phyloP scores from a whole-genome alignment of 92 coral and sea anemone species.

The Nematostella vectensis region DNA sequence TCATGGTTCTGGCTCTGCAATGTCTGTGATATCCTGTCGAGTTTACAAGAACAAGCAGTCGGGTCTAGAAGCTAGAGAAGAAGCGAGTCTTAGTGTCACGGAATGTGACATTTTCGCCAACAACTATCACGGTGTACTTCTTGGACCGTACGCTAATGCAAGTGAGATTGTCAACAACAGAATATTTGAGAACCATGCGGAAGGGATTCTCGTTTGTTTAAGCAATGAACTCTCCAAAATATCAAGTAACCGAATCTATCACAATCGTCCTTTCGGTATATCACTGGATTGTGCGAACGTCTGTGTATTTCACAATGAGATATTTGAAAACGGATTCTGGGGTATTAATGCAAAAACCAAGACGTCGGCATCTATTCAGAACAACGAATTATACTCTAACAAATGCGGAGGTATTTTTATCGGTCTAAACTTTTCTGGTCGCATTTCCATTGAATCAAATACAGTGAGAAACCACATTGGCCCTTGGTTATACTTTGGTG shows the following conservation, averaged over 20 bases:
- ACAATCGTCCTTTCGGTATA: slow-evolving; percentile 56
- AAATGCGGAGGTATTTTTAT: slow-evolving; percentile 69
- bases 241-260: slow-evolving; percentile 34
- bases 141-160: slow-evolving; percentile 32
- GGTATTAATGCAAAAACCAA: slow-evolving; percentile 34
- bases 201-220: slow-evolving; percentile 29
- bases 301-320: slow-evolving; percentile 20
- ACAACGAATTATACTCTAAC: slow-evolving; percentile 46
- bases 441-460: slow-evolving; percentile 37
- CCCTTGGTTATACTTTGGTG: slow-evolving; percentile 26
- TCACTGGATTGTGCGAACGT: slow-evolving; percentile 31
- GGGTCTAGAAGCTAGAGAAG: slow-evolving; percentile 59
- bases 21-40: slow-evolving; percentile 26
- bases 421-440: slow-evolving; percentile 37
- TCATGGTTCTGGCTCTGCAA: slow-evolving; percentile 17
- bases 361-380: slow-evolving; percentile 28
- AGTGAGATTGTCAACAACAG: slow-evolving; percentile 27
- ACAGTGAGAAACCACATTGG: slow-evolving; percentile 55
- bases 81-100: slow-evolving; percentile 33
- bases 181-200: slow-evolving; percentile 47
- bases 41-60: slow-evolving; percentile 45
- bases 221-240: not conserved
- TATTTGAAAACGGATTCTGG: slow-evolving; percentile 59
- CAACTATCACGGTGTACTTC: slow-evolving; percentile 35
- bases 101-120: slow-evolving; percentile 40